These are phyloP conservation scores for mouse (Mus musculus) DNA, from an alignment of 2,113 vertebrate genomes.

Conservation along the genomic window DNA sequence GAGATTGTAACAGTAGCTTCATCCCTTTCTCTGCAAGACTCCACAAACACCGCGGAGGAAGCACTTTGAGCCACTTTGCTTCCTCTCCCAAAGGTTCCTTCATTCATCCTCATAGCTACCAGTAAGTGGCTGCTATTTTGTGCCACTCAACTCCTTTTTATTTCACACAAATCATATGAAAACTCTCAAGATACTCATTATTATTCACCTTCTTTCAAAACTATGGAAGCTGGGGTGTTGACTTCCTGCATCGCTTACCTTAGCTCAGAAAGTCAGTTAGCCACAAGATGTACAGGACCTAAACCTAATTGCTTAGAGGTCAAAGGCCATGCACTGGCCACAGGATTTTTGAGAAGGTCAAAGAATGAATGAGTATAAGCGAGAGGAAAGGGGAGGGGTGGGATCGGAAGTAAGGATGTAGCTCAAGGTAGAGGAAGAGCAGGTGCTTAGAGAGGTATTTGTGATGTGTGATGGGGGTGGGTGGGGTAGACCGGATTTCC, in stretches of 20 bases:
- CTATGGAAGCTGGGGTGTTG: background rate
- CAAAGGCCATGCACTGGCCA: background rate
- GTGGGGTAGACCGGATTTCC: background rate
- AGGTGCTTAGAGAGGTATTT: background rate
- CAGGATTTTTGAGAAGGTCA: conserved; percentile 31
- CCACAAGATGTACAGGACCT: conserved; percentile 2
- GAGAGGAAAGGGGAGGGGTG: background rate
- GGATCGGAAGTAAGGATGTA: too few relatives aligned
- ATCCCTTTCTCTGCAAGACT: background rate
- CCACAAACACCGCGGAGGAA: background rate
- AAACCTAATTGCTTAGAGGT: background rate
- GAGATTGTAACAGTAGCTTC: conserved; percentile 34
- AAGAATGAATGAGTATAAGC: background rate
- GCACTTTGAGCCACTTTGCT: background rate
- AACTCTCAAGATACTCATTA: background rate
- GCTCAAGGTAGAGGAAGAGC: background rate
- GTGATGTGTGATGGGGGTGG: background rate
- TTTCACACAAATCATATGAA: conserved; percentile 52
- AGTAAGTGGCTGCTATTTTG: conserved; percentile 1
- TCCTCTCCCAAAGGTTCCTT: conserved; percentile 1
- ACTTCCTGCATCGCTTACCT: background rate
- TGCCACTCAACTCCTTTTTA: background rate
- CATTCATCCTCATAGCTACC: background rate
- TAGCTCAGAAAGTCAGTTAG: background rate
- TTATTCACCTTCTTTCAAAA: conserved; percentile 3